phyloP scores from a whole-genome alignment of 2,113 vertebrate species.

The Diadophis punctatus region DNA sequence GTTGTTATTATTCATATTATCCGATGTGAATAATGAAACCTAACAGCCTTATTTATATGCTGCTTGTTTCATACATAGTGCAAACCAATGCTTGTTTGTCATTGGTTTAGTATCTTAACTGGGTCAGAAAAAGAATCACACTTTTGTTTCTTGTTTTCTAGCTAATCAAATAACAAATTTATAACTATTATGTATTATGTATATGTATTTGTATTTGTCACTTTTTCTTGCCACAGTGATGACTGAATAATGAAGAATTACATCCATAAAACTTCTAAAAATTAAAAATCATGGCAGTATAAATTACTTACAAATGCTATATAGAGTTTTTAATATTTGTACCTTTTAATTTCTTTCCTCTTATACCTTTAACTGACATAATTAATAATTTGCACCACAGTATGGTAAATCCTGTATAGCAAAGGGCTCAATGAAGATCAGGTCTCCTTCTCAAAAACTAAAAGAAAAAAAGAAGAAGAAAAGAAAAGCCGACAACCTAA shows the following conservation, averaged over 20 bases:
- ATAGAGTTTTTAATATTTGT: background rate
- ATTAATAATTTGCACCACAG: slow-evolving; percentile 1
- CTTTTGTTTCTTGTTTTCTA: background rate
- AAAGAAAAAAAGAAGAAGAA: background rate
- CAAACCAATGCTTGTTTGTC: background rate
- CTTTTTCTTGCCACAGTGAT: background rate
- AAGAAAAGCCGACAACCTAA: slow-evolving; percentile 30
- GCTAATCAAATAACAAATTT: background rate
- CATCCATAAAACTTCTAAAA: background rate
- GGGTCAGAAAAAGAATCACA: background rate
- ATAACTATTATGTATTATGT: background rate
- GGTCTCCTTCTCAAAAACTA: background rate
- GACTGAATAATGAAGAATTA: background rate
- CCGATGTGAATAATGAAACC: background rate
- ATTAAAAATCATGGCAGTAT: background rate
- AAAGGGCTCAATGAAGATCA: slow-evolving; percentile 11
- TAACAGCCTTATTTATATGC: background rate
- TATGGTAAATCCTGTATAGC: background rate
- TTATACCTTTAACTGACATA: background rate
- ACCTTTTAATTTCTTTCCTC: slow-evolving; percentile 8
- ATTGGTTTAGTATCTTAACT: background rate
- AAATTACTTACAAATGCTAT: background rate
- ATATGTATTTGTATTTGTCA: background rate
- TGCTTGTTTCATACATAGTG: background rate
- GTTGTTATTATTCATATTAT: background rate